These are phyloP conservation scores for Recurvirostra avosetta DNA, from an alignment of 2,113 vertebrate species.

Conservation along the genomic window DNA sequence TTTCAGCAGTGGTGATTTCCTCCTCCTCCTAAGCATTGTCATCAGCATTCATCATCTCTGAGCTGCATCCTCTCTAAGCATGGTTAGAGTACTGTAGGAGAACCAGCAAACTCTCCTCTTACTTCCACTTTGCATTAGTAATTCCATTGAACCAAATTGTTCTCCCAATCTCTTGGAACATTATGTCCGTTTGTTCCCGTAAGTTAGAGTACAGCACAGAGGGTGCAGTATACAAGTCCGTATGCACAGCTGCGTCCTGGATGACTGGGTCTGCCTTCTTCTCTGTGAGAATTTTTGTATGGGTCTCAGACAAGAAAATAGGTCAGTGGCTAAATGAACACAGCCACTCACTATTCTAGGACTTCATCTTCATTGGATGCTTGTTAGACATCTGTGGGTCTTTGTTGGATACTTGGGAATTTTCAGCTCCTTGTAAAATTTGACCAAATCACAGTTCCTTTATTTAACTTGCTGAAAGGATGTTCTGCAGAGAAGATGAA, in stretches of 20 bases:
- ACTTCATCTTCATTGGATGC: neutral
- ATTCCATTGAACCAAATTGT: neutral
- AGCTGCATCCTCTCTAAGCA: neutral
- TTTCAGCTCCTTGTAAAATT: neutral
- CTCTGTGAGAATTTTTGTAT: neutral
- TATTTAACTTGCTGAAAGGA: neutral
- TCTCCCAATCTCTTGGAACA: neutral
- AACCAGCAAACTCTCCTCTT: neutral
- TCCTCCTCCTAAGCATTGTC: neutral
- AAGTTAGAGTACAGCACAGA: neutral
- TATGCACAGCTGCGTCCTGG: neutral
- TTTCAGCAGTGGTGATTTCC: neutral
- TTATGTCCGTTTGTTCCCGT: neutral
- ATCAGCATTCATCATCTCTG: neutral
- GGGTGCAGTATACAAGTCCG: neutral
- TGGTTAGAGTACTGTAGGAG: neutral
- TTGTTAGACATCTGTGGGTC: neutral
- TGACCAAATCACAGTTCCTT: neutral
- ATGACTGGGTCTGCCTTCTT: neutral
- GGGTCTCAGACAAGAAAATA: neutral
- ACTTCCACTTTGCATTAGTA: neutral
- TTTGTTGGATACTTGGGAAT: neutral
- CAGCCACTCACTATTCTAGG: neutral
- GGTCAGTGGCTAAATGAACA: neutral
- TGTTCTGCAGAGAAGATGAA: neutral